Evolutionary conservation across 2,888 invertebrate species (phyloP).

Genomic region (Cerceris ruficornis): DNA sequence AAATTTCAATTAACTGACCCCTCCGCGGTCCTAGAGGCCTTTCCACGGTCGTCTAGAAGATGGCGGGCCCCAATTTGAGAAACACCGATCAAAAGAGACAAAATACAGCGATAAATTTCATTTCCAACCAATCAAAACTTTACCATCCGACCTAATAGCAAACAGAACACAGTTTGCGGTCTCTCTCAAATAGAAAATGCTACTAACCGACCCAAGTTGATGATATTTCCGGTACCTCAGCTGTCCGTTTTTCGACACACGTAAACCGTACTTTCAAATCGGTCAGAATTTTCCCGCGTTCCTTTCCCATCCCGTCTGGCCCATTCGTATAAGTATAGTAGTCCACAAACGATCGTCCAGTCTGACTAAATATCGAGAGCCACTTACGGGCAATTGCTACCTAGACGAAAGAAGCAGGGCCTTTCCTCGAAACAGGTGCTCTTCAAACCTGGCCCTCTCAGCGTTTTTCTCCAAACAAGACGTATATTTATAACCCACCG

Average conservation of each 20-base stretch:
- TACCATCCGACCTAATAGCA: too few species aligned
- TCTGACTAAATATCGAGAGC: slow-evolving; percentile 51
- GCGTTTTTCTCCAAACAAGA: slow-evolving; percentile 54
- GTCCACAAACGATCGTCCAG: slow-evolving; percentile 43
- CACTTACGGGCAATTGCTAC: slow-evolving; percentile 68
- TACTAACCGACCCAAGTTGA: too few species aligned
- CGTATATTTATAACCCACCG: slow-evolving; percentile 61
- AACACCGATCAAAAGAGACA: too few species aligned
- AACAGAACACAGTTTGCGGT: too few species aligned
- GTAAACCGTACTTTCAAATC: slow-evolving; percentile 32
- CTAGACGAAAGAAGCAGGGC: slow-evolving; percentile 36
- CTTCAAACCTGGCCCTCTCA: slow-evolving; percentile 1
- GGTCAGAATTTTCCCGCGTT: slow-evolving; percentile 24
- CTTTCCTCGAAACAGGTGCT: slow-evolving; percentile 53
- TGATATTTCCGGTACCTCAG: slow-evolving; percentile 57
- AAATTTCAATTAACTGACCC: too few species aligned
- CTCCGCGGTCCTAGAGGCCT: too few species aligned
- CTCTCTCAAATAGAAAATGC: too few species aligned
- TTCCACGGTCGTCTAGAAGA: too few species aligned
- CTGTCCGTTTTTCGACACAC: slow-evolving; percentile 54
- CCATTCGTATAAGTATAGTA: slow-evolving; percentile 20
- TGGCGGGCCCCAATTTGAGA: too few species aligned
- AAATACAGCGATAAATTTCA: too few species aligned
- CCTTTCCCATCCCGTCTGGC: slow-evolving; percentile 7
- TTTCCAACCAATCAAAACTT: too few species aligned